These are phyloP conservation scores for Nesogale talazaci DNA, from an alignment of 2,113 vertebrate species.

Conservation along the genomic window DNA sequence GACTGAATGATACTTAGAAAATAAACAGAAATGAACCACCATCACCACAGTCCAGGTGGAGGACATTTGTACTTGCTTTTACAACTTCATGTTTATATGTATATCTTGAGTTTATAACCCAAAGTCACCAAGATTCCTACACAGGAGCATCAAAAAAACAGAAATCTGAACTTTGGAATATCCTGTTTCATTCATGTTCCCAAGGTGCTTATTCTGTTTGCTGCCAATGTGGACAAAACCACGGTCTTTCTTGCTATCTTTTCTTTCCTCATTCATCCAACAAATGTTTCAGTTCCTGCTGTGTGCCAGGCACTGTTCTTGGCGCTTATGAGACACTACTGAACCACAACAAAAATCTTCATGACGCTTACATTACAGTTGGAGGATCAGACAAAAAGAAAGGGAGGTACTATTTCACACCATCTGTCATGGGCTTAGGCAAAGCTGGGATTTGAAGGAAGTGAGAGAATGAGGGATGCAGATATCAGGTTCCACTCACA, in stretches of 20 bases:
- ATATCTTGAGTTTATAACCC: not conserved
- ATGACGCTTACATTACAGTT: not conserved
- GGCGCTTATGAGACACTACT: not conserved
- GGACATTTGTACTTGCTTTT: not conserved
- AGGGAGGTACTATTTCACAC: too few relatives aligned
- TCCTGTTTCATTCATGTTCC: not conserved
- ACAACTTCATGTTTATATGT: not conserved
- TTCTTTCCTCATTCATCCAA: not conserved
- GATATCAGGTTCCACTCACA: not conserved
- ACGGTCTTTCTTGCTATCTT: not conserved
- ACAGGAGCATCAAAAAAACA: not conserved
- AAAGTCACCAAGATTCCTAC: not conserved
- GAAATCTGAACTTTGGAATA: rapidly evolving
- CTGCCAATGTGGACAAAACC: not conserved
- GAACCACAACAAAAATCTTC: not conserved
- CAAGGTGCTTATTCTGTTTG: not conserved
- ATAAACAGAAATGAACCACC: not conserved
- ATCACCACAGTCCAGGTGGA: not conserved
- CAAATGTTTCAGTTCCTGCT: not conserved
- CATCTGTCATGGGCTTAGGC: too few relatives aligned
- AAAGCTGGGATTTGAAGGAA: too few relatives aligned
- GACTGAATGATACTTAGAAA: not conserved
- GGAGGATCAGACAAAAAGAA: too few relatives aligned
- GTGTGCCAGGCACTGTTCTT: too few relatives aligned
- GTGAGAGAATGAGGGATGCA: not conserved